phyloP scores from a whole-genome alignment of 2,113 vertebrate species.

The Vulpes ferrilata region DNA sequence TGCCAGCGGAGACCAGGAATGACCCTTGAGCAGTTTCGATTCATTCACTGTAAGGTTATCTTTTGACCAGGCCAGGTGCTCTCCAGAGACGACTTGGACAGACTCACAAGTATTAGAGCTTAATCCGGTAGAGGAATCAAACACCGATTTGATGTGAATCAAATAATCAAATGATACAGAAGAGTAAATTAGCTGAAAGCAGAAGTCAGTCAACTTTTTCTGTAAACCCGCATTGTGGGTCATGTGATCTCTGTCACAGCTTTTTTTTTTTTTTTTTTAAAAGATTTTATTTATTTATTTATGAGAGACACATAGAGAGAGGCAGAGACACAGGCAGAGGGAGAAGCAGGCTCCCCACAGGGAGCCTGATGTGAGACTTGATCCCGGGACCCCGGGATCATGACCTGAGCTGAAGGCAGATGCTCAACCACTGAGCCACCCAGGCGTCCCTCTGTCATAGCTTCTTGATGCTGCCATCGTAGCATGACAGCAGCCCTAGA shows the following conservation, averaged over 20 bases:
- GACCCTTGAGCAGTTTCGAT: accelerated
- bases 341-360: no score
- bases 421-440: no score
- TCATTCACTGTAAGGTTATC: no score
- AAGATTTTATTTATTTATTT: no score
- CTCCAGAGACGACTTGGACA: background rate
- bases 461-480: background rate
- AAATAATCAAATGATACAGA: background rate
- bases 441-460: background rate
- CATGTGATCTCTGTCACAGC: background rate
- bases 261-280: background rate
- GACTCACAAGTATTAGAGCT: background rate
- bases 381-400: no score
- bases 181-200: accelerated
- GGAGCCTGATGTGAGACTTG: no score
- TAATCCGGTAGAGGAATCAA: background rate
- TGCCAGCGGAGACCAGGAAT: accelerated
- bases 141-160: background rate
- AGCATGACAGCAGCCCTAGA: background rate
- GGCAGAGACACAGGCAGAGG: no score
- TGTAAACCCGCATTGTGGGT: background rate
- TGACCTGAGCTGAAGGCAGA: no score
- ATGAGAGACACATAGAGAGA: no score
- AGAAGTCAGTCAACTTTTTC: no score
- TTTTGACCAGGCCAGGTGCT: accelerated